Evolutionary conservation across 2,797 vertebrate species (phyloP).

Genomic region (Danio albolineatus): DNA sequence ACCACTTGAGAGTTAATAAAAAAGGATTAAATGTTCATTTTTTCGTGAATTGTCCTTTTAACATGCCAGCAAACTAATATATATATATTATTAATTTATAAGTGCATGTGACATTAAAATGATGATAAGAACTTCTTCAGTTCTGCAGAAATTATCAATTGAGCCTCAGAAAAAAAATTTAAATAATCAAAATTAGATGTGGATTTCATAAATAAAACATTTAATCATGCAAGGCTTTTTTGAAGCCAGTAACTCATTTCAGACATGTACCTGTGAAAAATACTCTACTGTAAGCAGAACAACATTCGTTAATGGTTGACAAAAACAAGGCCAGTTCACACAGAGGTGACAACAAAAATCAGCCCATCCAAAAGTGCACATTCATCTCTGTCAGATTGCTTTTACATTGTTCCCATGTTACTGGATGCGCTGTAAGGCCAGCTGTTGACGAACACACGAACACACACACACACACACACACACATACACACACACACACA

Average conservation of each 20-base stretch:
- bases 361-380: conserved; percentile 60
- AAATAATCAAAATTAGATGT: background rate
- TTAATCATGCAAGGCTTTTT: background rate
- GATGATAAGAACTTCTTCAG: background rate
- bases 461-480: too few relatives aligned
- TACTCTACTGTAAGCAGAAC: background rate
- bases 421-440: conserved; percentile 45
- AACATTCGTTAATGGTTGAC: conserved; percentile 36
- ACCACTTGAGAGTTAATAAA: too few relatives aligned
- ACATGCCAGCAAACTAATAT: background rate
- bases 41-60: too few relatives aligned
- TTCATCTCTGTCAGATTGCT: conserved; percentile 56
- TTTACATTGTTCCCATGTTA: conserved; percentile 57
- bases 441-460: conserved; percentile 53
- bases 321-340: conserved; percentile 51
- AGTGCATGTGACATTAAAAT: background rate
- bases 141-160: background rate
- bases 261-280: background rate
- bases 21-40: too few relatives aligned
- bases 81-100: too few relatives aligned
- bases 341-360: conserved; percentile 55
- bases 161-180: background rate
- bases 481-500: too few relatives aligned
- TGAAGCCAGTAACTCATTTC: background rate
- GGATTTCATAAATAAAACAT: background rate